A percentile compares a stretch with the other conserved stretches of the same genome.
phyloP scores from a whole-genome alignment of 2,888 invertebrate species.

The Leptura quadrifasciata region DNA sequence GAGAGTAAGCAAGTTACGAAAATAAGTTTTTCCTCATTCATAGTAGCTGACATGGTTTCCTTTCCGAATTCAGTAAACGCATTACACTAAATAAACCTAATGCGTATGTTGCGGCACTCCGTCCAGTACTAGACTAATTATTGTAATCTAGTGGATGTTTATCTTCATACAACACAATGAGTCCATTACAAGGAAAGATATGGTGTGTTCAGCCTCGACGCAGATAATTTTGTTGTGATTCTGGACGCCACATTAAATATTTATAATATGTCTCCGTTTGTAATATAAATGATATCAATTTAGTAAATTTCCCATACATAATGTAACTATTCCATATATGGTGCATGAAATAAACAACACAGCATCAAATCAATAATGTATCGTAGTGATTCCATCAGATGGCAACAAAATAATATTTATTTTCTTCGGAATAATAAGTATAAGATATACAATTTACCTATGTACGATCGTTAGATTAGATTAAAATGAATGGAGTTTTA shows the following conservation, averaged over 20 bases:
- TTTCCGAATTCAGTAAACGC: no score
- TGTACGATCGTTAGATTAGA: not conserved
- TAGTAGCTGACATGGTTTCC: no score
- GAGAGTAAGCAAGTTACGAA: no score
- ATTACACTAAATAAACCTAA: no score
- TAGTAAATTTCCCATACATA: constrained; percentile 42
- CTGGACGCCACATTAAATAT: constrained; percentile 17
- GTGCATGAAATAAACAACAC: constrained; percentile 17
- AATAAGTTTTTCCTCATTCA: no score
- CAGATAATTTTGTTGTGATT: not conserved
- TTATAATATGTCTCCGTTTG: constrained; percentile 20
- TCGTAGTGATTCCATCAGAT: not conserved
- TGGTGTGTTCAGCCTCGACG: not conserved
- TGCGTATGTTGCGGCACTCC: no score
- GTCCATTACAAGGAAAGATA: no score
- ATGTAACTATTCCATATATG: constrained; percentile 41
- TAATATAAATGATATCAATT: constrained; percentile 44
- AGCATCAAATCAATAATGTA: constrained; percentile 3
- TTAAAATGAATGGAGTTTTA: not conserved
- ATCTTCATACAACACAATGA: no score
- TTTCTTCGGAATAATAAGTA: not conserved
- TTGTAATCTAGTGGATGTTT: no score
- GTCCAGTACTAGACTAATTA: no score
- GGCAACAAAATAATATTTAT: not conserved
- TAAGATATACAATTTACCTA: constrained; percentile 1